A percentile compares a stretch with the other conserved stretches of the same genome.
phyloP scores from a whole-genome alignment of 2,113 vertebrate genomes.

The Eclectus roratus region DNA sequence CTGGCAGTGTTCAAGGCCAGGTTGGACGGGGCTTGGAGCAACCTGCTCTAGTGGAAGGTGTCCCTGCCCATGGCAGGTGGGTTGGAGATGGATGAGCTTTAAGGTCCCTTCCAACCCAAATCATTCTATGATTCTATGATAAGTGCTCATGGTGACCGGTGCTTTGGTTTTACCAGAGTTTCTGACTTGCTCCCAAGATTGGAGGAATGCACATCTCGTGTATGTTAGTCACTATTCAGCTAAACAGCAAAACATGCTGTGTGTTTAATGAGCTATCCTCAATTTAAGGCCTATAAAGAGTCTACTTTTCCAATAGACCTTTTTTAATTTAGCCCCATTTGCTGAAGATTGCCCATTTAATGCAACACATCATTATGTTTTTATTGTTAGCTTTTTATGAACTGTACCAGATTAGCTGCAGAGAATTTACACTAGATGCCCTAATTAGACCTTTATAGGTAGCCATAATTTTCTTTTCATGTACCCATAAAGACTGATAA shows the following conservation, averaged over 20 bases:
- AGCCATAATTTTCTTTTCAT: slow-evolving; percentile 64
- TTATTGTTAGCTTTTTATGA: slow-evolving; percentile 67
- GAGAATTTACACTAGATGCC: slow-evolving; percentile 43
- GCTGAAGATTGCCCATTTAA: slow-evolving; percentile 65
- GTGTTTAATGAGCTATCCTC: slow-evolving; percentile 62
- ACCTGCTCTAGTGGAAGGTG: not conserved
- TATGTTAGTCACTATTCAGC: slow-evolving; percentile 8
- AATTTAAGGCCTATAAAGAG: slow-evolving; percentile 56
- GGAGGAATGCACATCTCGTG: not conserved
- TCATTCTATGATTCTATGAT: not conserved
- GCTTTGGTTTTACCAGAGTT: not conserved
- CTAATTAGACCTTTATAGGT: slow-evolving; percentile 68
- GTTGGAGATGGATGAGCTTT: not conserved
- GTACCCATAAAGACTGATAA: slow-evolving; percentile 64
- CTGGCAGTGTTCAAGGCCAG: not conserved
- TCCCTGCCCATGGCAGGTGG: not conserved
- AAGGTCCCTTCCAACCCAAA: not conserved
- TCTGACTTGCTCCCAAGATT: not conserved
- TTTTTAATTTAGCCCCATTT: slow-evolving; percentile 61
- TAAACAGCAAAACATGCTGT: slow-evolving; percentile 7
- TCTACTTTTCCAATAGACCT: slow-evolving; percentile 50
- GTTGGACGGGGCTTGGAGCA: not conserved
- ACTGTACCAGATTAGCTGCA: slow-evolving; percentile 58
- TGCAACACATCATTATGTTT: slow-evolving; percentile 69
- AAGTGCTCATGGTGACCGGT: not conserved